Percentiles rank a stretch among this genome's conserved stretches.
phyloP scores from a whole-genome alignment of 1,140 invertebrate species.

The Bombus consobrinus region DNA sequence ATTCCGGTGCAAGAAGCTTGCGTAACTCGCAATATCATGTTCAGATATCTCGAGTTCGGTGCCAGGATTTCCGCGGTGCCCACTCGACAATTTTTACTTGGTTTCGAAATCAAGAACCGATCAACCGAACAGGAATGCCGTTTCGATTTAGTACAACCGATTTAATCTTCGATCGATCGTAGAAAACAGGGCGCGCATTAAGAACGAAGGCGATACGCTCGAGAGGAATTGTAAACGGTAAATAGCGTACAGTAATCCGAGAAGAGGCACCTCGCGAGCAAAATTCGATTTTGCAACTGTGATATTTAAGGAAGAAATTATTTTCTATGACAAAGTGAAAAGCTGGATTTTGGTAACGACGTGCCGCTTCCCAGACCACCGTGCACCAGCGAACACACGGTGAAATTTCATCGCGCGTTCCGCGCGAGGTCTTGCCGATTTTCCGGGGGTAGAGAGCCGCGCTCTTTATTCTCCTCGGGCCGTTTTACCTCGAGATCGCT shows the following conservation, averaged over 20 bases:
- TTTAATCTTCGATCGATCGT: background rate
- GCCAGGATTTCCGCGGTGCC: slow-evolving; percentile 51
- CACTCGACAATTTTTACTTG: slow-evolving; percentile 40
- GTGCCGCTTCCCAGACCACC: background rate
- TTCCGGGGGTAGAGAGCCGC: background rate
- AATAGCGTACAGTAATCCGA: background rate
- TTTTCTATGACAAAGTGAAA: background rate
- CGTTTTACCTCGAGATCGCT: slow-evolving; percentile 47
- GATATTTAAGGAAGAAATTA: background rate
- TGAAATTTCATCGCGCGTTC: slow-evolving; percentile 27
- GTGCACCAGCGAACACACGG: background rate
- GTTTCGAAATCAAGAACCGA: slow-evolving; percentile 59
- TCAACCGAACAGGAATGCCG: slow-evolving; percentile 18
- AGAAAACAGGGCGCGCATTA: slow-evolving; percentile 20
- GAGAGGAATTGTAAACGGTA: background rate
- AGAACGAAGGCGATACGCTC: background rate
- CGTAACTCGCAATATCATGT: slow-evolving; percentile 40
- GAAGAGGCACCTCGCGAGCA: background rate
- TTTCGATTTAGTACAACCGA: slow-evolving; percentile 46
- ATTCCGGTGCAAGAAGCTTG: slow-evolving; percentile 13
- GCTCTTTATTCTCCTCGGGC: slow-evolving; percentile 45
- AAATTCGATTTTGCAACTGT: background rate
- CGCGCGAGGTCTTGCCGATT: background rate
- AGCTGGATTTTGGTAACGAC: background rate
- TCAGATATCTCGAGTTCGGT: slow-evolving; percentile 18